Base-by-base conservation (phyloP, 1,140 invertebrate species). In the Eueides isabella region DNA sequence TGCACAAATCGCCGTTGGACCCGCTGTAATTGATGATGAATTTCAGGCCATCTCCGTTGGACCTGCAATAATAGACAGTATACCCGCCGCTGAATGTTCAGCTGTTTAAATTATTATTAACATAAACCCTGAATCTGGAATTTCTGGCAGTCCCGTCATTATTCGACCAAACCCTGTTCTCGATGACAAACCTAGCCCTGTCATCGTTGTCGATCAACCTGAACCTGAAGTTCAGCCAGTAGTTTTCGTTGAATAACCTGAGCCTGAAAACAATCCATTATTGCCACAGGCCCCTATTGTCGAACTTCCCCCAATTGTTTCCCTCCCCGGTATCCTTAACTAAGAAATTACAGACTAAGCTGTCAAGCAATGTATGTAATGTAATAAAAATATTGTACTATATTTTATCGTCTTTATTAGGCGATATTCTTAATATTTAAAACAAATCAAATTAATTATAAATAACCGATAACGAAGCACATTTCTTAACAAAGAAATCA, bases 41-140 rank as follows among this genome's bases (percentile, higher is more conserved):
- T 41, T 11, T 23, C 44, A 69, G 6, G 73, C 75, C 7, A 61
- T 76, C 73, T 61, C 73, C 23, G 73, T 71, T 9, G 79, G 68
- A 11, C 81, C 80, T 85, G 38, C 38, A 79, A 86, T 89, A 75
- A 23, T 87, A 72, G 89, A 89, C 76, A 76, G 86, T 48, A 80
- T 83, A 35, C 33, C 76, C 41, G 64, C 74, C 61, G 55, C 33
- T n/a, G 74, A 38, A 1, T 75, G 14, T 61, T 71, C 75, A 23
- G 74, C 67, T 69, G n/a, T 19, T 44, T 5, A n/a, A 44, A n/a
- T 19, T 5, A 44, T 44, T n/a, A 19, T 44, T 14, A 41, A 41
- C 38, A 14, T 41, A n/a, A 44, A 44, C 41, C 6, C n/a, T 44
- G 12, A 16, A 12, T 41, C 38, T 12, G 38, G 38, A 2, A 41